phyloP scores from a whole-genome alignment of 64 coral and sea anemone species.

The Montipora efflorescens region DNA sequence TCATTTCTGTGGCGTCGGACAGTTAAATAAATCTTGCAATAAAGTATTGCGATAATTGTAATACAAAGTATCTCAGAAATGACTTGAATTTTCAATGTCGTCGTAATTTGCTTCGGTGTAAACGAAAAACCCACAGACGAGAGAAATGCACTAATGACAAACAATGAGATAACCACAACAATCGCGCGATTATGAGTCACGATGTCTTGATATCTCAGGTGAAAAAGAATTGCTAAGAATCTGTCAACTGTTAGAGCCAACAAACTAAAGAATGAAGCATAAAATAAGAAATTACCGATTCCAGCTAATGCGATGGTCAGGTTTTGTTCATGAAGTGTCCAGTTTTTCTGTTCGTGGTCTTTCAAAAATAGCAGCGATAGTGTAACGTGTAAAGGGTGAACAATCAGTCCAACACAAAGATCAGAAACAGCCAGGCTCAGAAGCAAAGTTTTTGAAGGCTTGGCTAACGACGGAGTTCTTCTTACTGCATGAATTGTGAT shows the following conservation, averaged over 20 bases:
- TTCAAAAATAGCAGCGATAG: not conserved
- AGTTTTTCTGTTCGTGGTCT: not conserved
- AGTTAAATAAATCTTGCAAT: not conserved
- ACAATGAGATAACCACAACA: not conserved
- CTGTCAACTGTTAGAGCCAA: not conserved
- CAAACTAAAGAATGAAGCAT: not conserved
- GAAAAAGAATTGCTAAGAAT: slow-evolving; percentile 11
- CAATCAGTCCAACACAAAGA: not conserved
- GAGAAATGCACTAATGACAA: not conserved
- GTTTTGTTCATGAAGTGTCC: not conserved
- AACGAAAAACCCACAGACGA: not conserved
- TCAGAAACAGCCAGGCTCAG: not conserved
- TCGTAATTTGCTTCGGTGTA: not conserved
- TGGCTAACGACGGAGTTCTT: not conserved
- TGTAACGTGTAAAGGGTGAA: not conserved
- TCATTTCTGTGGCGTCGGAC: not conserved
- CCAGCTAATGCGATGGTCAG: not conserved
- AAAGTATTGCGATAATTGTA: not conserved
- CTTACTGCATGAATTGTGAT: not conserved
- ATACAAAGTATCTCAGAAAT: not conserved
- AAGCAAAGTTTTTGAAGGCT: not conserved
- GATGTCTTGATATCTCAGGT: not conserved
- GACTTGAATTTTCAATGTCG: not conserved
- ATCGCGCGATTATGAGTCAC: not conserved
- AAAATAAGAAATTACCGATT: not conserved